Evolutionary conservation across 2,113 vertebrate species (phyloP).

Genomic region (Malurus alboscapulatus): DNA sequence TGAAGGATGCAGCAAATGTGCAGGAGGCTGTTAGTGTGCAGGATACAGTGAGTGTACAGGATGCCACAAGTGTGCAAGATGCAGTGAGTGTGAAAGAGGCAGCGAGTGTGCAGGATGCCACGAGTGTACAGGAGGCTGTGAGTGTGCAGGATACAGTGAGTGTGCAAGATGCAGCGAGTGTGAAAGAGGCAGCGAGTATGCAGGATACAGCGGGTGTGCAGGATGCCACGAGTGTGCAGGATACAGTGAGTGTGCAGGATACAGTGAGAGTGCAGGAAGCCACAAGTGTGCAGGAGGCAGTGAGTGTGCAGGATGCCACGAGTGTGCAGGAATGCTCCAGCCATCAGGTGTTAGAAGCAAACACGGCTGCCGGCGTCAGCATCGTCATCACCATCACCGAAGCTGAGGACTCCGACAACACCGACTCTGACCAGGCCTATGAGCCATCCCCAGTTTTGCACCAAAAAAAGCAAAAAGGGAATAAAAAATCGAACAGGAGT

Average conservation of each 20-base stretch:
- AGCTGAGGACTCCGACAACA: conserved; percentile 72
- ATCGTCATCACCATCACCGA: conserved; percentile 77
- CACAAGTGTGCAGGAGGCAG: fast-evolving
- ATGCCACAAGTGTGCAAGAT: fast-evolving
- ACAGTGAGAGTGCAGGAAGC: fast-evolving
- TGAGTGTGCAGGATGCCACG: fast-evolving
- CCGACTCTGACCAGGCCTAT: conserved; percentile 67
- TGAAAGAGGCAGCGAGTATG: fast-evolving
- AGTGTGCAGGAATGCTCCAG: conserved; percentile 4
- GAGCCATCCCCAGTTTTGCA: conserved; percentile 65
- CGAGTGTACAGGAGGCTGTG: fast-evolving
- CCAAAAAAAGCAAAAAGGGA: conserved; percentile 68
- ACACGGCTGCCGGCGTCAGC: neutral
- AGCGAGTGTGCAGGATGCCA: fast-evolving
- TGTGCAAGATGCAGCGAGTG: fast-evolving
- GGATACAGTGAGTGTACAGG: fast-evolving
- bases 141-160: neutral
- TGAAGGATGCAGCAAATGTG: fast-evolving
- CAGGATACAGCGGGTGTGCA: fast-evolving
- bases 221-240: fast-evolving
- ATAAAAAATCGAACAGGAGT: conserved; percentile 27
- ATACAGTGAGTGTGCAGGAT: fast-evolving
- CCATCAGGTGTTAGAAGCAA: conserved; percentile 36
- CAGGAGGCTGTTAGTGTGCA: fast-evolving
- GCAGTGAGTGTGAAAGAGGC: fast-evolving